These are phyloP conservation scores for Megalopta genalis DNA, from an alignment of 1,140 invertebrate genomes.

Conservation along the genomic window DNA sequence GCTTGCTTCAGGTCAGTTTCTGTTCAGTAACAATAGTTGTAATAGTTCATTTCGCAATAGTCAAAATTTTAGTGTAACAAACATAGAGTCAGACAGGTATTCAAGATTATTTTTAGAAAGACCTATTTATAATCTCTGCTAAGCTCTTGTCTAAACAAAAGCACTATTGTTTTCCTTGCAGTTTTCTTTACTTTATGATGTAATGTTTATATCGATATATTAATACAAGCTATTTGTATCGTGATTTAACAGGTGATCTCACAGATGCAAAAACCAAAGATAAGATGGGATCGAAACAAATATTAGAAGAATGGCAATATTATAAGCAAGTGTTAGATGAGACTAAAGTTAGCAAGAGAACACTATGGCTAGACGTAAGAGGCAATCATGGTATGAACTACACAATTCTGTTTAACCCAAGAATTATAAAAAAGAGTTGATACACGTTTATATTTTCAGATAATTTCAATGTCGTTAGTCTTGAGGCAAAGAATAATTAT, in stretches of 20 bases:
- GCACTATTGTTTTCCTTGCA: neutral
- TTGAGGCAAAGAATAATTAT: conserved; percentile 87
- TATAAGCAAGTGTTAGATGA: conserved; percentile 88
- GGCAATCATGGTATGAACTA: conserved; percentile 93
- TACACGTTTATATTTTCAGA: conserved; percentile 82
- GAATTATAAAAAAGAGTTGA: neutral
- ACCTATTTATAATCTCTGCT: too few relatives aligned
- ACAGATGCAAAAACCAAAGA: conserved; percentile 93
- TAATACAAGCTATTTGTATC: neutral
- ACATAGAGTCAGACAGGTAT: neutral
- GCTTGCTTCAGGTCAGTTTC: conserved; percentile 85
- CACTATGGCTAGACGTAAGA: conserved; percentile 93
- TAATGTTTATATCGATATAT: too few relatives aligned
- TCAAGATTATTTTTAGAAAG: neutral
- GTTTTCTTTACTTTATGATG: neutral
- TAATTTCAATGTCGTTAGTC: conserved; percentile 91
- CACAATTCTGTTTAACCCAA: neutral
- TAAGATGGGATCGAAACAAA: conserved; percentile 90
- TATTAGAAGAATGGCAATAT: conserved; percentile 90
- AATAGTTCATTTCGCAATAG: neutral
- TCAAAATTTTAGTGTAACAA: neutral
- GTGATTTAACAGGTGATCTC: conserved; percentile 85
- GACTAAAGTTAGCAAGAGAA: conserved; percentile 85
- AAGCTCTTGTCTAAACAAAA: too few relatives aligned
- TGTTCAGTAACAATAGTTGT: neutral